A percentile compares a stretch with the other conserved stretches of the same genome.
Evolutionary conservation across 2,797 vertebrate species (phyloP).

Genomic region (Enteromius radiatus): DNA sequence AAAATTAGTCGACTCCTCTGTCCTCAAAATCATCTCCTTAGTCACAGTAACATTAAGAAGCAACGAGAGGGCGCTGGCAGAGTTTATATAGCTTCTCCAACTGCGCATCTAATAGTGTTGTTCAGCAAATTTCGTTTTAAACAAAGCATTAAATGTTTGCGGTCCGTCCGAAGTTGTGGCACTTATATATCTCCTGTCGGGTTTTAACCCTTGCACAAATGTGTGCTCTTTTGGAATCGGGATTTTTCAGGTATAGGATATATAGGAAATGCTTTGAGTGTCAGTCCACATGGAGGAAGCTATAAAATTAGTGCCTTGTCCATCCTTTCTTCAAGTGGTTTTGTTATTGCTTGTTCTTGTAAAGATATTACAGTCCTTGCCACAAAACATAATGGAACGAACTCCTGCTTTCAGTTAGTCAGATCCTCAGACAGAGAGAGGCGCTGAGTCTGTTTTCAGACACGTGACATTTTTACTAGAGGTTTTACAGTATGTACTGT

Average conservation of each 20-base stretch:
- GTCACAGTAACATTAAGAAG: constrained; percentile 39
- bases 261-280: constrained; percentile 35
- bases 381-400: constrained; percentile 42
- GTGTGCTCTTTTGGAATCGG: constrained; percentile 1
- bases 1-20: constrained; percentile 23
- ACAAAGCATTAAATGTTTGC: constrained; percentile 20
- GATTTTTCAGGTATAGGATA: neutral
- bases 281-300: constrained; percentile 34
- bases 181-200: neutral
- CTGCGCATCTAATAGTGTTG: neutral
- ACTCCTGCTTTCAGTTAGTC: constrained; percentile 29
- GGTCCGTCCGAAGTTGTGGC: neutral
- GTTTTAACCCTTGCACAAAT: neutral
- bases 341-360: constrained; percentile 47
- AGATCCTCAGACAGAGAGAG: constrained; percentile 15
- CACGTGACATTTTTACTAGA: constrained; percentile 11
- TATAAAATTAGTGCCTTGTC: constrained; percentile 49
- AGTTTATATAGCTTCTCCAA: constrained; percentile 21
- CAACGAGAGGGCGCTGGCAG: constrained; percentile 25
- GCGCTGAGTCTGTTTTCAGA: constrained; percentile 8
- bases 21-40: constrained; percentile 26
- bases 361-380: constrained; percentile 40
- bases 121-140: constrained; percentile 6
- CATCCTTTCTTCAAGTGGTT: constrained; percentile 45
- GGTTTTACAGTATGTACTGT: constrained; percentile 18